Evolutionary conservation across 2,113 vertebrate genomes (phyloP).

Genomic region (Formicarius rufipectus): DNA sequence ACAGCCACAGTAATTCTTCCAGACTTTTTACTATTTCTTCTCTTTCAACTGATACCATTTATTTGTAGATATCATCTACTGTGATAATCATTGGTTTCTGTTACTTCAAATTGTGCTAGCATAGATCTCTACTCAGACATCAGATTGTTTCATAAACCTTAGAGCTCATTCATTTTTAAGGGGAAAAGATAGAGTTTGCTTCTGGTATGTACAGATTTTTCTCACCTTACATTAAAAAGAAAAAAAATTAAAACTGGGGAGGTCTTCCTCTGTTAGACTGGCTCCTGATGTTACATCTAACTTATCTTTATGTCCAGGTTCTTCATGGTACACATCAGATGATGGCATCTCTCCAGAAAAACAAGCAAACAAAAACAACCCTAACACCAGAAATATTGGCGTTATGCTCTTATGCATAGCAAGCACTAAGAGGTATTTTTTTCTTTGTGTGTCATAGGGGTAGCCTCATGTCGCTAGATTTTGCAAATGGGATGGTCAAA

Average conservation of each 20-base stretch:
- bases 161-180: neutral
- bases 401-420: neutral
- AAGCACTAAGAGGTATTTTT: neutral
- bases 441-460: accelerated
- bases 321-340: neutral
- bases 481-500: neutral
- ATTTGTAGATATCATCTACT: neutral
- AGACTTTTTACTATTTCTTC: neutral
- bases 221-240: neutral
- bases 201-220: neutral
- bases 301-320: neutral
- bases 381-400: no score
- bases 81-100: constrained; percentile 5
- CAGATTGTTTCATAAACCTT: neutral
- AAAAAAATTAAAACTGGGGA: neutral
- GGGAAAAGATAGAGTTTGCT: neutral
- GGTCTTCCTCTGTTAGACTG: neutral
- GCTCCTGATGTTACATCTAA: neutral
- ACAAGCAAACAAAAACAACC: neutral
- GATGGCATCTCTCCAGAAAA: neutral
- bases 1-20: neutral
- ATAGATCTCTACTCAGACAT: neutral
- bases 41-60: neutral
- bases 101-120: neutral
- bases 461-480: neutral